These are phyloP conservation scores for Magallana angulata DNA, from an alignment of 1,140 invertebrate genomes.

Conservation along the genomic window DNA sequence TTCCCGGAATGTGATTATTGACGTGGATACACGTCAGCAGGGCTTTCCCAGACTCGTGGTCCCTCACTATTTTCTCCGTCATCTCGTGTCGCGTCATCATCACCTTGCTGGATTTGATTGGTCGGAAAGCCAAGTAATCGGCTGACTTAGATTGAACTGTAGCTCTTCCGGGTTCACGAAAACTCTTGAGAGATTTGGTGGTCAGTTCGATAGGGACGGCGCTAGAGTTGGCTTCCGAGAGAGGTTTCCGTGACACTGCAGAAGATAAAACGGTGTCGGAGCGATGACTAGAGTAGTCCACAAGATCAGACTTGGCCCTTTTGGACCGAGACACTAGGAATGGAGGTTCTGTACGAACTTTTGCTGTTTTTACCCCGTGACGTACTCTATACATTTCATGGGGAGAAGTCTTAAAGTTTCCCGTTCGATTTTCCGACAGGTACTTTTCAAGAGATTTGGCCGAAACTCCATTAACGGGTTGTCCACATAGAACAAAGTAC, in stretches of 20 bases:
- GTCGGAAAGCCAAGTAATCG: background rate
- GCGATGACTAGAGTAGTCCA: constrained; percentile 42
- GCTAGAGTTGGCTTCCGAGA: constrained; percentile 20
- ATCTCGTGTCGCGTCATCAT: constrained; percentile 22
- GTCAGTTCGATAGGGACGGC: constrained; percentile 47
- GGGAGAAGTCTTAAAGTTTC: constrained; percentile 58
- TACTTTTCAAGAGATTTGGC: constrained; percentile 55
- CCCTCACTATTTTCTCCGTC: background rate
- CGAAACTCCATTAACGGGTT: constrained; percentile 49
- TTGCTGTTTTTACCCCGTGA: constrained; percentile 41
- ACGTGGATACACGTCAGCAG: constrained; percentile 36
- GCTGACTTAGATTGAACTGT: background rate
- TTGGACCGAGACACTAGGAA: background rate
- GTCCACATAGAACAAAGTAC: constrained; percentile 55
- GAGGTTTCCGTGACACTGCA: constrained; percentile 21
- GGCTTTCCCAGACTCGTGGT: constrained; percentile 2
- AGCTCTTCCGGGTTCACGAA: background rate
- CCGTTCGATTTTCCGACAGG: constrained; percentile 51
- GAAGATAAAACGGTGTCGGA: constrained; percentile 36
- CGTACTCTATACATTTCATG: constrained; percentile 51
- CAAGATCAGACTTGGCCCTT: background rate
- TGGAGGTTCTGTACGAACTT: constrained; percentile 49
- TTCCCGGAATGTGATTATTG: constrained; percentile 9
- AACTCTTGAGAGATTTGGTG: constrained; percentile 44
- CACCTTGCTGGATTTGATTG: background rate